phyloP scores from a whole-genome alignment of 2,113 vertebrate genomes.

The Charadrius vociferus region DNA sequence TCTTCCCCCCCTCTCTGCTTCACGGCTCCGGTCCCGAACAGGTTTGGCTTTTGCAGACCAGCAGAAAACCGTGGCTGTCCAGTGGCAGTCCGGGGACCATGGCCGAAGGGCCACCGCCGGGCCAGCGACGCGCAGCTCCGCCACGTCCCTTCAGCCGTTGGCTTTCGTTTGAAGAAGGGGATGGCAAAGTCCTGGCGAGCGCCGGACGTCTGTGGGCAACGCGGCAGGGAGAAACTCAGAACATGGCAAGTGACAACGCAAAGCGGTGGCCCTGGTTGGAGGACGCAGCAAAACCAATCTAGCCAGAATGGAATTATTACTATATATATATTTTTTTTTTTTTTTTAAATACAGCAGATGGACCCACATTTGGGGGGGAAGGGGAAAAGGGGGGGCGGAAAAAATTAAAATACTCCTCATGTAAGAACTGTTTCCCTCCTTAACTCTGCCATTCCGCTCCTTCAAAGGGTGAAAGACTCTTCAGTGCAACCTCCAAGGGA shows the following conservation, averaged over 20 bases:
- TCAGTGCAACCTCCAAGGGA: conserved; percentile 46
- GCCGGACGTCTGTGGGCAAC: background rate
- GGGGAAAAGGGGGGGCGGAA: background rate
- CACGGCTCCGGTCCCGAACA: fast-evolving
- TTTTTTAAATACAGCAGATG: background rate
- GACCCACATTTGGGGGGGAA: background rate
- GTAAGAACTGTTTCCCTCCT: background rate
- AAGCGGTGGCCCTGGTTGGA: background rate
- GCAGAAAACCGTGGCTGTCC: fast-evolving
- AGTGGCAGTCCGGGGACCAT: fast-evolving
- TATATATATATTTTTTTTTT: too few species aligned
- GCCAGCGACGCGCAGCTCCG: background rate
- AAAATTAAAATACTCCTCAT: background rate
- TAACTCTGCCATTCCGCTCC: conserved; percentile 10
- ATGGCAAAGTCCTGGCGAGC: background rate
- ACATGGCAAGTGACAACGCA: background rate
- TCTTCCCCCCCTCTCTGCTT: background rate
- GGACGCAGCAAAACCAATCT: background rate
- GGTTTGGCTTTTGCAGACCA: background rate
- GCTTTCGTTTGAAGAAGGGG: background rate
- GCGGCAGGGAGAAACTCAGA: background rate
- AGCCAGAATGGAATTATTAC: background rate
- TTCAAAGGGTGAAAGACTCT: conserved; percentile 32
- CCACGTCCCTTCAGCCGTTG: fast-evolving
- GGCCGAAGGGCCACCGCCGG: background rate